A percentile compares a stretch with the other conserved stretches of the same genome.
Evolutionary conservation across 2,113 vertebrate species (phyloP).

Genomic region (Pygoscelis antarcticus): DNA sequence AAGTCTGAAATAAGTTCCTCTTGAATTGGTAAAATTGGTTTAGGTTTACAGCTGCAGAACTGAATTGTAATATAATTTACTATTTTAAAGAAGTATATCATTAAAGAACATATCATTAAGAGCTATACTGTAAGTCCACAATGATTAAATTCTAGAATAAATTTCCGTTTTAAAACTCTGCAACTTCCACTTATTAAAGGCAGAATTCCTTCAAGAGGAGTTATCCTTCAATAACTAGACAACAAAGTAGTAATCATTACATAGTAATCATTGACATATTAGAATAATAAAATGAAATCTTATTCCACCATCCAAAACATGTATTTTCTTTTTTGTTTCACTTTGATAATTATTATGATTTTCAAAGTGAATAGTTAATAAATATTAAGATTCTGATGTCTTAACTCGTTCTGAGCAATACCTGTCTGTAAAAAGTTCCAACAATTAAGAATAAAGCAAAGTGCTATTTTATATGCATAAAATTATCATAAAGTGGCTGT

Average conservation of each 20-base stretch:
- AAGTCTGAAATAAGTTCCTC: not conserved
- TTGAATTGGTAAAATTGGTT: not conserved
- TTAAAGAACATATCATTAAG: not conserved
- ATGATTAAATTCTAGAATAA: not conserved
- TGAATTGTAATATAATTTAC: not conserved
- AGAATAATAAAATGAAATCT: not conserved
- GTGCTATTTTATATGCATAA: not conserved
- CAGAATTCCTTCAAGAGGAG: not conserved
- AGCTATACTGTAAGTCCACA: not conserved
- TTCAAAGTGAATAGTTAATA: not conserved
- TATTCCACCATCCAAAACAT: not conserved
- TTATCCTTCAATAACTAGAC: not conserved
- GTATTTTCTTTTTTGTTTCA: not conserved
- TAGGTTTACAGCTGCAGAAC: not conserved
- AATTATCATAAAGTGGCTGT: not conserved
- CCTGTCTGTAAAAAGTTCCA: not conserved
- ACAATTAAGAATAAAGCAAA: not conserved
- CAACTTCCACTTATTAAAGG: not conserved
- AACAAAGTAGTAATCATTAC: not conserved
- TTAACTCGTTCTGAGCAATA: not conserved
- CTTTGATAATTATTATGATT: not conserved
- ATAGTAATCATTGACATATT: not conserved
- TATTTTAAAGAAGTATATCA: not conserved
- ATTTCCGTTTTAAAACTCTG: not conserved
- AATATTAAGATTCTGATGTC: not conserved